Evolutionary conservation across 2,888 invertebrate genomes (phyloP), one percentile per base, ranked within the genome.

Genomic region (Hybos culiciformis): DNA sequence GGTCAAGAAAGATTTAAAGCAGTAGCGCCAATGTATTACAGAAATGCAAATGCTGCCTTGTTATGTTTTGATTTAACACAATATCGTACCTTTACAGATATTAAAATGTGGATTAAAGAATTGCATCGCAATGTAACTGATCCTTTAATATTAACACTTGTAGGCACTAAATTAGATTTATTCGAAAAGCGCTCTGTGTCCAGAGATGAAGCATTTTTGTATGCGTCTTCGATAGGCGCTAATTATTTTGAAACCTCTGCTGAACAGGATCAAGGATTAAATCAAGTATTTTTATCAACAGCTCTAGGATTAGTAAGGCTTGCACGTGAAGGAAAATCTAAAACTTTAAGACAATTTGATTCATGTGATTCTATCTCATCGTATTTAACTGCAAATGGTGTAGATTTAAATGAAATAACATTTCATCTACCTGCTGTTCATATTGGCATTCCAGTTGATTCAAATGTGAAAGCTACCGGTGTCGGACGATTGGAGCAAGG

Each of bases 11-110:
- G 63, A 5, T 93, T 90, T 62, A 74, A 84, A 46, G 82, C 92
- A 0, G 91, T 93, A 80, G 88, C 90, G 0, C 92, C 93, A 7
- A 88, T 92, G 87, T 93, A 92, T 62, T 93, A 93, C 61, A 71
- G 92, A 41, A 90, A 88, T 59, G 84, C 91, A 0, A 90, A 88
- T 61, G 90, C 87, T 0, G 92, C 92, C 0, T 71, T 92, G 39
- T 68, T 92, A 38, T 81, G 91, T 0, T 93, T 83, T 59, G 92
- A 93, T 61, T 76, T 93, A 48, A 83, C 88, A 4, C 78, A 80
- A 47, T 67, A 73, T 36, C 70, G 73, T 46, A 83, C 82, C 43
- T 92, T 90, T 59, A 68, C 72, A 4, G 80, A 81, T 47, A 81
- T 91, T 51, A 83, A 90, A 63, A 70, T 72, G n/a, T 92, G 91